Base-by-base conservation (phyloP, 2,797 vertebrate genomes). In the Syngnathus rostellatus region DNA sequence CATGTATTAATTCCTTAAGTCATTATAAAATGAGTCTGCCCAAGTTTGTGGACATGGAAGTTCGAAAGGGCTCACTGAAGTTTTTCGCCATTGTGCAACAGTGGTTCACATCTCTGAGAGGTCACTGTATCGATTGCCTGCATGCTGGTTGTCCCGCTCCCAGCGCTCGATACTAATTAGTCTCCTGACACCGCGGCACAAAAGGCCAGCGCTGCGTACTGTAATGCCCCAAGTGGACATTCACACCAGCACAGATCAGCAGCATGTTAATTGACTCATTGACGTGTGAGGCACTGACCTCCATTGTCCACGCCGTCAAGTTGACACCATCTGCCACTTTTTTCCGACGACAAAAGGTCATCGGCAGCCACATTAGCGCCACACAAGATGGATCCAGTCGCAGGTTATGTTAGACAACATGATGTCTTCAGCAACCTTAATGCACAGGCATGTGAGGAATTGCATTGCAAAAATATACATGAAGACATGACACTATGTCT, bases 151-250 rank as follows among this genome's bases (percentile, higher is more conserved):
- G 55, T 57, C 55, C 55, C 55, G 55, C 25, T 57, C 55, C 55
- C 21, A 25, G 21, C 41, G 5, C 66, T 86, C 85, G 69, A 86
- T 87, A 83, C 66, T 83, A 84, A 87, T 88, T 83, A 80, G 70
- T 68, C 59, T 81, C 59, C 76, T 80, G 81, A 70, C 81, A 73
- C 68, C 68, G 68, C 38, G 37, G 31, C 62, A 65, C 68, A 55
- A 67, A 69, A 69, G 70, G 66, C 40, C 21, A 23, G n/a, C 25
- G 67, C 21, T 17, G 39, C 17, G 6, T 31, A 37, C 55, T 57
- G 55, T 8, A 8, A 58, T 65, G 60, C 72, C 74, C 64, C 65
- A 64, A 70, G 40, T 48, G 40, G 25, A 19, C 65, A 68, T 63
- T 65, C 54, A 65, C 69, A 60, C 11, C 21, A 21, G 37, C 11